Base-by-base conservation (phyloP, 2,888 invertebrate species). In the Polia nebulosa region DNA sequence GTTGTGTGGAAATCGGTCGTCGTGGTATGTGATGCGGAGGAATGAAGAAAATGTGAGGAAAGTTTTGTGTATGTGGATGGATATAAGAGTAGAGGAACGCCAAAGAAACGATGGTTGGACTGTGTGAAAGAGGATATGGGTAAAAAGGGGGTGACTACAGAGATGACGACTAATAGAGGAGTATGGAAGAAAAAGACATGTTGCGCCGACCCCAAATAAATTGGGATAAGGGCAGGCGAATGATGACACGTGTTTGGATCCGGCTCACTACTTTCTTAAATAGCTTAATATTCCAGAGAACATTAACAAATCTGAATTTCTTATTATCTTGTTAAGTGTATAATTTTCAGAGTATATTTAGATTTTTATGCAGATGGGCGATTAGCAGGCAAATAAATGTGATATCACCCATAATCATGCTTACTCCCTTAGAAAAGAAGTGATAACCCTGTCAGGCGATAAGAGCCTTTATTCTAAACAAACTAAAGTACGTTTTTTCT, bases 401-500 rank as follows among this genome's bases (percentile, higher is more conserved):
- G 45, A 57, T 51, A 44, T 41, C 53, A 70, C 59, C 63, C 59
- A 41, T 61, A 57, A 57, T 25, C 22, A 27, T 60, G 59, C 45
- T 81, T 71, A 53, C 25, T 78, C 72, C 78, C 59, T 72, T 72
- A 81, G 71, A 60, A 56, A 66, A 41, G 52, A 62, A 62, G 57
- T 36, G 57, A 56, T 62, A 20, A 63, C 44, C 69, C 56, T 62
- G 81, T 87, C 85, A 91, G 93, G 94, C 94, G 82, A 88, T 87
- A 84, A 79, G 81, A 85, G 91, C 91, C 92, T 87, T 87, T 88
- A 87, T 91, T 92, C 93, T 84, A 89, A 86, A 85, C 84, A 84
- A 90, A 95, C 95, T 95, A 95, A 95, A 95, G 92, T 89, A 88
- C 87, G 82, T 94, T 93, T 95, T 95, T 78, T 95, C 94, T 94